phyloP scores from a whole-genome alignment of 2,113 vertebrate genomes.

The Plotosus lineatus region DNA sequence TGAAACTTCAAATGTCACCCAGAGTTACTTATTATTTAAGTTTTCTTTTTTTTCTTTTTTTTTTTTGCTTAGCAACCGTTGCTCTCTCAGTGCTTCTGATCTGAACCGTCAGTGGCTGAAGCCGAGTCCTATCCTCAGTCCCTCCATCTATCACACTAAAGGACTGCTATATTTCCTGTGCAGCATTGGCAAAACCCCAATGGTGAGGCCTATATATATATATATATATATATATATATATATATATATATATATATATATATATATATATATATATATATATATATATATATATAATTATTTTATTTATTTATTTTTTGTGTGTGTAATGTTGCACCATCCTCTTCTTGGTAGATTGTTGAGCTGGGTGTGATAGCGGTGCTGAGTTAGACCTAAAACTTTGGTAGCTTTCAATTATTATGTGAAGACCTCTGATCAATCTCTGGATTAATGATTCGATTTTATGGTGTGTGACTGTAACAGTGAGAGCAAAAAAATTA shows the following conservation, averaged over 20 bases:
- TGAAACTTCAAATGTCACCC: constrained; percentile 1
- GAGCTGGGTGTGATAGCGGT: background rate
- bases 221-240: background rate
- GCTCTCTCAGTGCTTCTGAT: constrained; percentile 84
- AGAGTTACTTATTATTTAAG: background rate
- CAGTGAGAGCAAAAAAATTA: background rate
- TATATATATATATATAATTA: background rate
- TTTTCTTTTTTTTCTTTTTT: constrained; percentile 17
- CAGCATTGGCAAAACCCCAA: constrained; percentile 75
- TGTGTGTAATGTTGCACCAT: background rate
- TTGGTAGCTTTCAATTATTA: background rate
- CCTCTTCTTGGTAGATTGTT: background rate
- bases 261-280: background rate
- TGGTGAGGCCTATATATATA: constrained; percentile 72
- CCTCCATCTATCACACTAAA: constrained; percentile 89
- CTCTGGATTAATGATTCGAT: background rate
- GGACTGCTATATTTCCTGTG: constrained; percentile 84
- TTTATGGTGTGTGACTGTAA: background rate
- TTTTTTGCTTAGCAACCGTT: constrained; percentile 79
- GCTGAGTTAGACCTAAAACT: background rate
- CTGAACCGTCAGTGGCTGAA: constrained; percentile 88
- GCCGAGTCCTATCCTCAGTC: constrained; percentile 76
- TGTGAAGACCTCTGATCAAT: background rate
- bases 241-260: background rate
- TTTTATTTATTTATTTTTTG: too few species aligned